Evolutionary conservation across 30 jellyfish, hydroid and myxozoan species (phyloP).

Genomic region (Aurelia aurita): DNA sequence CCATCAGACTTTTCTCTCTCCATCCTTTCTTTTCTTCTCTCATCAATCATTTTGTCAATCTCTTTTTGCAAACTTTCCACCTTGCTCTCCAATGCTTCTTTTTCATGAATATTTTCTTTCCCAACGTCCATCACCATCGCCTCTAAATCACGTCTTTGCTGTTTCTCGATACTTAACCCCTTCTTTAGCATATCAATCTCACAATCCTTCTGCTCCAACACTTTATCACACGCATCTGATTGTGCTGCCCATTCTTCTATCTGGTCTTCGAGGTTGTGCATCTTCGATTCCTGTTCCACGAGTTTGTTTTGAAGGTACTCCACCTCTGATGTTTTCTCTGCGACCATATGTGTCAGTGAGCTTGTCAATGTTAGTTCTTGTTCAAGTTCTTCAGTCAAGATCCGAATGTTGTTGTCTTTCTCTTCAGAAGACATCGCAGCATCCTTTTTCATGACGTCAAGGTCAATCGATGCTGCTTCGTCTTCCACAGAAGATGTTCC

Average conservation of each 20-base stretch:
- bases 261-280: conserved; percentile 67
- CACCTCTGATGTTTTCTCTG: conserved; percentile 64
- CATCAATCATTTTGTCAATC: conserved; percentile 1
- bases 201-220: conserved; percentile 68
- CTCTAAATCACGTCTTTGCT: conserved; percentile 70
- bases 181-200: conserved; percentile 65
- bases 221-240: conserved; percentile 63
- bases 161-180: conserved; percentile 56
- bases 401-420: conserved; percentile 25
- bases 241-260: conserved; percentile 76
- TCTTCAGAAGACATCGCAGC: conserved; percentile 13
- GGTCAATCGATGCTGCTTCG: conserved; percentile 2
- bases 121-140: conserved; percentile 75
- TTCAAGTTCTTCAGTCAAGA: conserved; percentile 24
- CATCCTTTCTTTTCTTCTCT: conserved; percentile 8
- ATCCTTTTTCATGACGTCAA: not conserved
- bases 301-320: conserved; percentile 46
- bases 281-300: conserved; percentile 52
- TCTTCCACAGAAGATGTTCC: too few relatives aligned
- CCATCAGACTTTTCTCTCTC: too few relatives aligned
- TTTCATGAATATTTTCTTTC: conserved; percentile 37
- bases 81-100: conserved; percentile 27
- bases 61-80: conserved; percentile 31
- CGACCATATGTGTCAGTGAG: conserved; percentile 57
- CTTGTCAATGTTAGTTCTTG: conserved; percentile 56